phyloP scores from a whole-genome alignment of 2,113 vertebrate species.

The Pteronura brasiliensis region DNA sequence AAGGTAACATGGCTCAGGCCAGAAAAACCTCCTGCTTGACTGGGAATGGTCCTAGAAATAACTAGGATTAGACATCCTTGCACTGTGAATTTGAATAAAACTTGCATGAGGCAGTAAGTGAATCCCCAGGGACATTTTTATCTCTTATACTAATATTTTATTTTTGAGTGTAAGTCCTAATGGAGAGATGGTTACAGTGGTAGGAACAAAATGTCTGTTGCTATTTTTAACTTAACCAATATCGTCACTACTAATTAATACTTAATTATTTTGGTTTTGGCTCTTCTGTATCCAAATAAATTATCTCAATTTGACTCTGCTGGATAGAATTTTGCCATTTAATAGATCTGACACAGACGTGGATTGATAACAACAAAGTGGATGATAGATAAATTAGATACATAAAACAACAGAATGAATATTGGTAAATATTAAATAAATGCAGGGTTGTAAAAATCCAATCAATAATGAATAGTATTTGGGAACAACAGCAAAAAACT shows the following conservation, averaged over 20 bases:
- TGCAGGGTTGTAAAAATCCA: neutral
- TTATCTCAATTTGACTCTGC: neutral
- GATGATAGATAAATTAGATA: neutral
- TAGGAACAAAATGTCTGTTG: neutral
- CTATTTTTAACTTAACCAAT: neutral
- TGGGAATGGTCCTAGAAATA: neutral
- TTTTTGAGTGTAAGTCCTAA: neutral
- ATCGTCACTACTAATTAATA: neutral
- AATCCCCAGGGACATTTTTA: neutral
- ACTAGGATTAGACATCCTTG: neutral
- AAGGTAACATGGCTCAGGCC: neutral
- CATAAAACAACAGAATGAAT: neutral
- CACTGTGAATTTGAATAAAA: neutral
- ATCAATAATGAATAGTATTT: neutral
- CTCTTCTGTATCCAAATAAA: neutral
- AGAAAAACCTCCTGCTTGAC: neutral
- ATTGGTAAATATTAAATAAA: neutral
- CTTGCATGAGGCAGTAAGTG: neutral
- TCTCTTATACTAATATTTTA: neutral
- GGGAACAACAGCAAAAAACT: neutral
- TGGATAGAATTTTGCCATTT: neutral
- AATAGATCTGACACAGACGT: neutral
- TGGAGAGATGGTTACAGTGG: neutral
- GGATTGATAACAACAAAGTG: neutral
- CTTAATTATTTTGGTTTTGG: neutral